Percentiles rank a stretch among this genome's conserved stretches.
Conservation (phyloP, 2,113 vertebrate genomes). For the Istiophorus platypterus region DNA sequence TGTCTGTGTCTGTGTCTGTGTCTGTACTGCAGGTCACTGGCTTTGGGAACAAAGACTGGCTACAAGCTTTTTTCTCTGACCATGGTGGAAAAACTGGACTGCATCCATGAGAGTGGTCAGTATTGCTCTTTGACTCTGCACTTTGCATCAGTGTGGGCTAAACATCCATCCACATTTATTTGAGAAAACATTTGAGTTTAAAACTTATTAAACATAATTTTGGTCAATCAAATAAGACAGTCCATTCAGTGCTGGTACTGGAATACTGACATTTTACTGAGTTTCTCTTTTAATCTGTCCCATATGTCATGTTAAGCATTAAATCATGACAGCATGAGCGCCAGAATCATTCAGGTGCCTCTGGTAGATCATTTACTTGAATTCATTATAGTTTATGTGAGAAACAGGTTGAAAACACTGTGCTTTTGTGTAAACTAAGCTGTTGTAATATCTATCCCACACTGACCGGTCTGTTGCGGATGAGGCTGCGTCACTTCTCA, state of each 20-base stretch:
- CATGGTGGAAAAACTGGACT: constrained; percentile 94
- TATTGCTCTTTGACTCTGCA: constrained; percentile 14
- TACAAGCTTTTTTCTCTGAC: constrained; percentile 95
- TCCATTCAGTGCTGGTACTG: neutral
- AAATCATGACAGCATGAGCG: neutral
- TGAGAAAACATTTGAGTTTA: neutral
- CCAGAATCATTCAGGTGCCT: neutral
- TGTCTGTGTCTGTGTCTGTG: constrained; percentile 27
- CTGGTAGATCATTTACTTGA: neutral
- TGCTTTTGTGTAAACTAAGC: neutral
- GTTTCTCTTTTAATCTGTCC: neutral
- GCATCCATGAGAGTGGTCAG: constrained; percentile 96
- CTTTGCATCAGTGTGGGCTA: neutral
- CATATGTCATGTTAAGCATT: neutral
- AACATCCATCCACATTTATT: neutral
- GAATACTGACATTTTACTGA: neutral
- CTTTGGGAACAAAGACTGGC: constrained; percentile 91
- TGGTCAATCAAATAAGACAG: neutral
- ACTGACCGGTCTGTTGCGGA: neutral
- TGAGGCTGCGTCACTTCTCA: neutral
- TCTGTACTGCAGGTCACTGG: constrained; percentile 88
- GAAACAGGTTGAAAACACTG: neutral
- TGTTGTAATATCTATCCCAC: neutral
- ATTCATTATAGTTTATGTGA: neutral
- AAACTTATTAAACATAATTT: neutral